Percentiles rank a stretch among this genome's conserved stretches.
These are phyloP conservation scores for Brachionus sp. DNA, from an alignment of 1,140 invertebrate genomes.

Conservation along the genomic window DNA sequence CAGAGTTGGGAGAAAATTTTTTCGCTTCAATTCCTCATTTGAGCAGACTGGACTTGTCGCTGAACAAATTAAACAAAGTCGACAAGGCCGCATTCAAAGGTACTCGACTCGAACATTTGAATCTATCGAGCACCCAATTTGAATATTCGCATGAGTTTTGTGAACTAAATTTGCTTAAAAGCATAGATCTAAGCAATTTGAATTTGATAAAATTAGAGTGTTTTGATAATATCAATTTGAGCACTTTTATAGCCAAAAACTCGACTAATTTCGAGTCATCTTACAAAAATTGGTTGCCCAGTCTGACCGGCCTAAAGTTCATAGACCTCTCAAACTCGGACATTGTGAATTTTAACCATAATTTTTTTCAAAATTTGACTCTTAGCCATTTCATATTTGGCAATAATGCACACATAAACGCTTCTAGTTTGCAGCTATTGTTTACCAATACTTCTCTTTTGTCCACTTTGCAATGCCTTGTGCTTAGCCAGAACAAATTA, in stretches of 20 bases:
- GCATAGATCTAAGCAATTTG: not conserved
- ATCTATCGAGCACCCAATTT: not conserved
- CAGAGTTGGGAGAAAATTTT: not conserved
- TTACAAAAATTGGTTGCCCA: not conserved
- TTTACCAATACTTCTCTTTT: not conserved
- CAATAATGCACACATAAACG: not conserved
- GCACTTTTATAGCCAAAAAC: not conserved
- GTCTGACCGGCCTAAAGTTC: not conserved
- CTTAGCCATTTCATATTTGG: not conserved
- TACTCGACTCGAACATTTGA: not conserved
- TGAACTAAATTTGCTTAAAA: not conserved
- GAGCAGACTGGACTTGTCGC: not conserved
- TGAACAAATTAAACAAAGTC: not conserved
- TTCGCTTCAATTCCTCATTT: not conserved
- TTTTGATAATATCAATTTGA: not conserved
- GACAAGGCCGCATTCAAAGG: not conserved
- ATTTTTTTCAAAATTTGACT: not conserved
- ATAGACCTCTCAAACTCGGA: not conserved
- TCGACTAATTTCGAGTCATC: not conserved
- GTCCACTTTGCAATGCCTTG: not conserved
- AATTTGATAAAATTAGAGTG: constrained; percentile 7
- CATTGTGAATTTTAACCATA: not conserved
- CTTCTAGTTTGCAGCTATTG: not conserved
- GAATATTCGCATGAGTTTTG: not conserved
- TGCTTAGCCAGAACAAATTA: not conserved